Conservation (phyloP, 2,888 invertebrate genomes). For the Brachylomia viminalis region DNA sequence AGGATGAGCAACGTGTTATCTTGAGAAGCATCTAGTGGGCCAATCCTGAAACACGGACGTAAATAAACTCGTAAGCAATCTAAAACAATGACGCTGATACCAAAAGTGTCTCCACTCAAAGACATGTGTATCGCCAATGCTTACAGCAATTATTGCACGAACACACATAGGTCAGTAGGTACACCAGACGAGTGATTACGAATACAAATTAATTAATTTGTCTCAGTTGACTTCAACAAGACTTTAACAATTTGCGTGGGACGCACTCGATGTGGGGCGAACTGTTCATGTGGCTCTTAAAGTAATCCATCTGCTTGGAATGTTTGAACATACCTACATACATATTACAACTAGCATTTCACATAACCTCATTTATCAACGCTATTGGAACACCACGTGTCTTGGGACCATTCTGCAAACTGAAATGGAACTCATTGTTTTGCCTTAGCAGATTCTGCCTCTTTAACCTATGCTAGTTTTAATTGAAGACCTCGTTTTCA, state of each 20-base stretch:
- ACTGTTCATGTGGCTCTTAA: constrained; percentile 14
- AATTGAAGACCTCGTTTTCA: background rate
- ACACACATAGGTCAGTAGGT: constrained; percentile 35
- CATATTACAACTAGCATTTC: constrained; percentile 13
- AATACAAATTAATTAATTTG: constrained; percentile 60
- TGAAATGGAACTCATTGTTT: background rate
- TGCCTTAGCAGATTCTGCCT: background rate
- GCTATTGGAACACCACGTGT: background rate
- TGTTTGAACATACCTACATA: too few species aligned
- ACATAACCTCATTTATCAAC: constrained; percentile 31
- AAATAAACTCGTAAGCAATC: background rate
- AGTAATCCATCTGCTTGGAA: constrained; percentile 38
- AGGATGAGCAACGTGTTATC: background rate
- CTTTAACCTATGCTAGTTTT: background rate
- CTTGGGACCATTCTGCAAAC: background rate
- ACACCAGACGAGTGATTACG: constrained; percentile 39
- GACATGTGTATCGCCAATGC: constrained; percentile 23
- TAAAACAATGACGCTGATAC: background rate
- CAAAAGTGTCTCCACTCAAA: background rate
- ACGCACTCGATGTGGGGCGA: constrained; percentile 22
- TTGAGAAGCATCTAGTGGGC: background rate
- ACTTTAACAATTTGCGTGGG: constrained; percentile 59
- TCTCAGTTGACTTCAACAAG: constrained; percentile 52
- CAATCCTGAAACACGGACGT: background rate
- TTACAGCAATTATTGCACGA: constrained; percentile 37